Base-by-base conservation (phyloP, 2,888 invertebrate genomes). In the Julus scanicus region DNA sequence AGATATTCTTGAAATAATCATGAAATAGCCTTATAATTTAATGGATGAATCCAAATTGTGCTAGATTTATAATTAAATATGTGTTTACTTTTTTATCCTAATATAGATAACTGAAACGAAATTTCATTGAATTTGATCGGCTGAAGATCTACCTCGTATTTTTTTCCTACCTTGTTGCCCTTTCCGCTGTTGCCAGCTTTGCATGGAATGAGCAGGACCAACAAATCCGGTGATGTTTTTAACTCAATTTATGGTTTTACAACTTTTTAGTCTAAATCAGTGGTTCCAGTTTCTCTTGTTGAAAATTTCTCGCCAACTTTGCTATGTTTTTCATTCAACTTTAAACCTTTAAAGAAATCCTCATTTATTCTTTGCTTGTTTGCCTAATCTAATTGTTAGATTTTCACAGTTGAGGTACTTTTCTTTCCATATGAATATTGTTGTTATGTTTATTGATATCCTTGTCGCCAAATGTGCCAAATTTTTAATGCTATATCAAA, bases 121-220 rank as follows among this genome's bases (percentile, higher is more conserved):
- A 49, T 83, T 87, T 48, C 88, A 88, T 83, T 71, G 87, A 39
- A 29, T 63, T 87, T 63, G 88, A 88, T 48, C 80, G 84, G 57
- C 84, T 88, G 44, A 88, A 88, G 80, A 88, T 88, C 88, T 88
- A 88, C 87, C 87, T 88, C 84, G 87, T 88, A 37, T 63, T 87
- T 88, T 57, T 40, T 83, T 20, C 83, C 84, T n/a, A 87, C 40
- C 83, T 29, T 87, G 37, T 87, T 87, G 37, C 53, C 84, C 29
- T 57, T 44, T 86, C 20, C 88, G 3, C 17, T 87, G 8, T 48
- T 71, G 57, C 87, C 87, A 17, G 39, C 44, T 71, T 71, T 71
- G 29, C n/a, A 71, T 71, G 71, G 71, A 29, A 29, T 11, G 71
- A 71, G 29, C 29, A 71, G n/a, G 71, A 71, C 71, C 71, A 71